Evolutionary conservation across 64 coral and sea anemone genomes (phyloP).

Genomic region (Montipora efflorescens): DNA sequence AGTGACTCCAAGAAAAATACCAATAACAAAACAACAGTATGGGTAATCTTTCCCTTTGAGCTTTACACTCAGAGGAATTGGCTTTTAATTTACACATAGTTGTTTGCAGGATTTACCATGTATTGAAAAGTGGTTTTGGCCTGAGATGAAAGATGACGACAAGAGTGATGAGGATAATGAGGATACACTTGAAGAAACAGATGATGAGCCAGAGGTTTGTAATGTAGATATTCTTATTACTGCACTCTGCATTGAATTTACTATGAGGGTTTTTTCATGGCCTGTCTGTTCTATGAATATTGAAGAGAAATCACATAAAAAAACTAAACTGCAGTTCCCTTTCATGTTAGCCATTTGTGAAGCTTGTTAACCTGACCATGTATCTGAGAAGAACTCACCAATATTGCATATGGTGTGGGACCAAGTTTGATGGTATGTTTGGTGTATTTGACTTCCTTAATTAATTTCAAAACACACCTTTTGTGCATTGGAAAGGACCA

Average conservation of each 20-base stretch:
- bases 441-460: neutral
- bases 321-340: neutral
- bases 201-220: slow-evolving; percentile 66
- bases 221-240: neutral
- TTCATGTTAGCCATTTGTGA: slow-evolving; percentile 74
- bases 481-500: too few species aligned
- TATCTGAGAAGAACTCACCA: slow-evolving; percentile 83
- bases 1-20: too few species aligned
- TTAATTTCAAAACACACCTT: too few species aligned
- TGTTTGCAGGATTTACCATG: slow-evolving; percentile 64
- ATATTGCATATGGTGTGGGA: slow-evolving; percentile 99
- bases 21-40: too few species aligned
- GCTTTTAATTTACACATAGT: neutral
- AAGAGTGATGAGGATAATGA: slow-evolving; percentile 53
- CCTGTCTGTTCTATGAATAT: neutral
- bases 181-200: slow-evolving; percentile 43
- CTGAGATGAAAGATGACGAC: slow-evolving; percentile 30
- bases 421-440: slow-evolving; percentile 81
- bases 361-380: slow-evolving; percentile 79
- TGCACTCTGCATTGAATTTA: neutral
- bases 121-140: slow-evolving; percentile 87
- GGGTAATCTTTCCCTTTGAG: neutral
- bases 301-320: neutral
- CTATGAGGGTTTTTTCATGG: too few species aligned
- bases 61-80: too few species aligned